Base-by-base conservation (phyloP, 2,888 invertebrate species). In the Danaus chrysippus region DNA sequence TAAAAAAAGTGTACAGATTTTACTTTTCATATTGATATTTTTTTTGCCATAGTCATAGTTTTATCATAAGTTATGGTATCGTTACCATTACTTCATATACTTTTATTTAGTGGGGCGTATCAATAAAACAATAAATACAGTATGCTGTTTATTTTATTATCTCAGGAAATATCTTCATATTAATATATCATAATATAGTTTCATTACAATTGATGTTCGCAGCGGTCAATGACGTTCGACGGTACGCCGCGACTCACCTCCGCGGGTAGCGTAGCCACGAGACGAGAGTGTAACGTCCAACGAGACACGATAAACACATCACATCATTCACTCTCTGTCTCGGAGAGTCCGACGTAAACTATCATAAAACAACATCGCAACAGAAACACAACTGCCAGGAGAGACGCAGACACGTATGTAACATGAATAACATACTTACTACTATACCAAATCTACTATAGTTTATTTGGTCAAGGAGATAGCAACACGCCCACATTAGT, bases 81-180 rank as follows among this genome's bases (percentile, higher is more conserved):
- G 23, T 34, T 8, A 34, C 8, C 23, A 34, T 6, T 34, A 34
- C 23, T 5, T 34, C 23, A 6, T 34, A 34, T 3, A 23, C 23
- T 23, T n/a, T n/a, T n/a, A n/a, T n/a, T n/a, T n/a, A n/a, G n/a
- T n/a, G n/a, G 49, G 42, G 57, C 23, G 10, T 12, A 23, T 42
- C 56, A 81, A 85, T 83, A 81, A 77, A 87, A 86, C 83, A 77
- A 71, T 41, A 41, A 71, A 71, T 81, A 76, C 79, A 83, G 83
- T 84, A 82, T 82, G 83, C 81, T 84, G 75, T 78, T 82, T 81
- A 79, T 84, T 88, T 88, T 86, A 86, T 87, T 88, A 84, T 87
- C 78, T 85, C 85, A 87, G 87, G 87, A 87, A 87, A 86, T 83
- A 83, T 87, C 86, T 84, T 85, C 83, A 84, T 86, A 84, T 79